These are phyloP conservation scores for Hyperoplus lanceolatus DNA, from an alignment of 2,797 vertebrate genomes.

Conservation along the genomic window DNA sequence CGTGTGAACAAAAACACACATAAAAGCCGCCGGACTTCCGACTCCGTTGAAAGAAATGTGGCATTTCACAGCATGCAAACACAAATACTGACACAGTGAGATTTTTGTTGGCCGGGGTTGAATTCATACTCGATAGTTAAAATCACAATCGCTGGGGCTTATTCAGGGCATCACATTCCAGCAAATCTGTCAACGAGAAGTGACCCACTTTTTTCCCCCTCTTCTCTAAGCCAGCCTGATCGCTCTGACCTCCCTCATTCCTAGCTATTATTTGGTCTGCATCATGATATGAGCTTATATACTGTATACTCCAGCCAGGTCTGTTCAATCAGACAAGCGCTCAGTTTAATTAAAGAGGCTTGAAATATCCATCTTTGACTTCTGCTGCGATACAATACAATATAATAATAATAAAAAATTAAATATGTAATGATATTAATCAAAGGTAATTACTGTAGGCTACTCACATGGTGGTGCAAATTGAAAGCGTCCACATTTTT, in stretches of 20 bases:
- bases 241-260: slow-evolving; percentile 41
- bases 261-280: slow-evolving; percentile 60
- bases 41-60: slow-evolving; percentile 3
- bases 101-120: slow-evolving; percentile 19
- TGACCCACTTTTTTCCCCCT: slow-evolving; percentile 37
- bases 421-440: too few species aligned
- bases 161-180: slow-evolving; percentile 57
- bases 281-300: slow-evolving; percentile 47
- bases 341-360: too few species aligned
- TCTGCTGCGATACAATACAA: too few species aligned
- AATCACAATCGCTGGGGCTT: slow-evolving; percentile 31
- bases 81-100: not conserved
- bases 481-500: not conserved
- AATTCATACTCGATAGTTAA: slow-evolving; percentile 48
- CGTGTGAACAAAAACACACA: slow-evolving; percentile 24
- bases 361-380: too few species aligned
- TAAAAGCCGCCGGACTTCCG: not conserved
- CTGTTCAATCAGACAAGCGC: not conserved
- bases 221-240: slow-evolving; percentile 30
- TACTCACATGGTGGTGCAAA: not conserved
- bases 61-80: slow-evolving; percentile 17
- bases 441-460: too few species aligned
- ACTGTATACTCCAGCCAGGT: slow-evolving; percentile 24
- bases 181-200: slow-evolving; percentile 44
- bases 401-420: too few species aligned